Evolutionary conservation across 1,140 invertebrate species (phyloP).

Genomic region (Penaeus indicus): DNA sequence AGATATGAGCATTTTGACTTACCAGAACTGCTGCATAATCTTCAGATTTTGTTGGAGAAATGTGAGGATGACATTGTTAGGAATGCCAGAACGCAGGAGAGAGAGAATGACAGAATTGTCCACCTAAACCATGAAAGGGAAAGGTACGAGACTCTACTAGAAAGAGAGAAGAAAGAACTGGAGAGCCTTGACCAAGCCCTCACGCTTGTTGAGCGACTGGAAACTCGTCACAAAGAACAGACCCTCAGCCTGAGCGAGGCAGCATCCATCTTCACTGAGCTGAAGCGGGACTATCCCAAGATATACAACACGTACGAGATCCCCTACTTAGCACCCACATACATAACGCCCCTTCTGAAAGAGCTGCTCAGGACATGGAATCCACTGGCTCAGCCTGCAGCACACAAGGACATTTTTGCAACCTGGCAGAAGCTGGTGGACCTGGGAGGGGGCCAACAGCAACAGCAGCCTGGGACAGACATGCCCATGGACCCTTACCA

Average conservation of each 20-base stretch:
- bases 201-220: slow-evolving; percentile 76
- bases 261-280: slow-evolving; percentile 79
- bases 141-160: slow-evolving; percentile 79
- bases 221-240: slow-evolving; percentile 59
- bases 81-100: slow-evolving; percentile 84
- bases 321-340: slow-evolving; percentile 76
- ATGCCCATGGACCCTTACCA: slow-evolving; percentile 81
- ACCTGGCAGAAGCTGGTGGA: slow-evolving; percentile 62
- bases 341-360: slow-evolving; percentile 79
- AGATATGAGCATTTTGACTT: slow-evolving; percentile 74
- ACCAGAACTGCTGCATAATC: slow-evolving; percentile 93
- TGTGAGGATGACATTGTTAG: slow-evolving; percentile 95
- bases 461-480: slow-evolving; percentile 41
- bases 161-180: slow-evolving; percentile 82
- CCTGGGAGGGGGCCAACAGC: slow-evolving; percentile 35
- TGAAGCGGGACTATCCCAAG: slow-evolving; percentile 76
- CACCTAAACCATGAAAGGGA: slow-evolving; percentile 85
- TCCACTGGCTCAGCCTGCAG: slow-evolving; percentile 77
- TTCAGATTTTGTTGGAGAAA: slow-evolving; percentile 90
- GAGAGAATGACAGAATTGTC: slow-evolving; percentile 83
- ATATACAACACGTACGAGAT: slow-evolving; percentile 74
- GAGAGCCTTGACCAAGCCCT: slow-evolving; percentile 81
- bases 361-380: slow-evolving; percentile 81
- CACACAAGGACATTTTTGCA: slow-evolving; percentile 57
- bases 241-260: slow-evolving; percentile 80